Evolutionary conservation across 1,140 invertebrate genomes (phyloP).

Genomic region (Eriosoma lanigerum): DNA sequence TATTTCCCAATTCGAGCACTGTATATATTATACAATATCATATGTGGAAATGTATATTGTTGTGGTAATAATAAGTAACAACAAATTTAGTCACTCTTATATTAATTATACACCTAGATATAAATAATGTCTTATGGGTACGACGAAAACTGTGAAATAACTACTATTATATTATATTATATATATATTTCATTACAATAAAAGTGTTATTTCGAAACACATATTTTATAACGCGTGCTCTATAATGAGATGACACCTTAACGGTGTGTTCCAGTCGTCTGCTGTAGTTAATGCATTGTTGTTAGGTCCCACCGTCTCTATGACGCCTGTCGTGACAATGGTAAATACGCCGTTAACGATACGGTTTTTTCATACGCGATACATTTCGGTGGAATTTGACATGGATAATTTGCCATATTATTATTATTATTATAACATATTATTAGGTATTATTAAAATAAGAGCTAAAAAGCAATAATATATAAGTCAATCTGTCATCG

Average conservation of each 20-base stretch:
- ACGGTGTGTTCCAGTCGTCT: constrained; percentile 11
- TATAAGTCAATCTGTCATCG: too few relatives aligned
- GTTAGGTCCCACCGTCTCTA: neutral
- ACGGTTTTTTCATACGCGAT: neutral
- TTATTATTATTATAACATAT: neutral
- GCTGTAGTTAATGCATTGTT: neutral
- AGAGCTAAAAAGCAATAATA: too few relatives aligned
- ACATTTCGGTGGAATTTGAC: constrained; percentile 10
- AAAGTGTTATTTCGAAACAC: neutral
- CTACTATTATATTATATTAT: too few relatives aligned
- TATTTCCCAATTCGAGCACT: too few relatives aligned
- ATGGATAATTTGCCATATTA: neutral
- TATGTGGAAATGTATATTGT: too few relatives aligned
- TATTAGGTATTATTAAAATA: neutral
- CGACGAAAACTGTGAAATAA: too few relatives aligned
- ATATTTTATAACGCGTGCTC: neutral
- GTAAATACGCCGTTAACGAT: constrained; percentile 20
- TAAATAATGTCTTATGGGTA: too few relatives aligned
- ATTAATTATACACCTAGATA: too few relatives aligned
- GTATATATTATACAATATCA: too few relatives aligned
- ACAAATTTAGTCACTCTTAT: too few relatives aligned
- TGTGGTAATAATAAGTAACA: too few relatives aligned
- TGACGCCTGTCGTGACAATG: constrained; percentile 38
- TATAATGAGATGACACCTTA: constrained; percentile 31
- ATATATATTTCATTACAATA: too few relatives aligned